phyloP scores from a whole-genome alignment of 2,888 invertebrate species.

The Clitarchus hookeri region DNA sequence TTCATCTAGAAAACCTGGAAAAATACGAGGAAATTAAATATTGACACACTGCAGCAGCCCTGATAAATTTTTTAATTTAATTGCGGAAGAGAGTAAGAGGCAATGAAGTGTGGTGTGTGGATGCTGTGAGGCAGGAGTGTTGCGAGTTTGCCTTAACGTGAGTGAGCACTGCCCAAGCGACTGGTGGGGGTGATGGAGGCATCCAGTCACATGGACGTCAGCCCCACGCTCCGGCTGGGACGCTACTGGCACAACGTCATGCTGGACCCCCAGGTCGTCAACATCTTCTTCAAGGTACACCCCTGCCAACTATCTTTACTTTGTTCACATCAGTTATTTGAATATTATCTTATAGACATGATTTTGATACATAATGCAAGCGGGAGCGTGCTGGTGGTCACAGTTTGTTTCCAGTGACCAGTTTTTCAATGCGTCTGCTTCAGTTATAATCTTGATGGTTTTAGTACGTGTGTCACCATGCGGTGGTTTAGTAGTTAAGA shows the following conservation, averaged over 20 bases:
- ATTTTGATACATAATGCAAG: too few species aligned
- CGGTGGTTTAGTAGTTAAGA: too few species aligned
- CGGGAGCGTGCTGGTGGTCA: too few species aligned
- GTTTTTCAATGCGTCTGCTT: too few species aligned
- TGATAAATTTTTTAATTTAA: too few species aligned
- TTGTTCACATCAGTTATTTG: not conserved
- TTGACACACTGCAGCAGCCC: too few species aligned
- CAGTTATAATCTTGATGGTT: too few species aligned
- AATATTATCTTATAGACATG: not conserved
- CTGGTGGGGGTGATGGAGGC: conserved; percentile 73
- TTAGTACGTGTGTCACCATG: too few species aligned
- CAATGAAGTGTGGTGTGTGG: not conserved
- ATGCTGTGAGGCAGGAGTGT: not conserved
- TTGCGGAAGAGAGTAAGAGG: too few species aligned
- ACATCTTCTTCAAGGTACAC: conserved; percentile 75
- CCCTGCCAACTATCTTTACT: not conserved
- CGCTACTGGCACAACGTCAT: conserved; percentile 76
- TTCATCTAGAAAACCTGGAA: too few species aligned
- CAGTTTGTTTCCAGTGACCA: too few species aligned
- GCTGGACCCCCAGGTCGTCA: conserved; percentile 71
- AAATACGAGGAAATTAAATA: too few species aligned
- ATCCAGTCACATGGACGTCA: conserved; percentile 69
- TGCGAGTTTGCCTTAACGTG: conserved; percentile 17
- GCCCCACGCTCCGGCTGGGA: conserved; percentile 63
- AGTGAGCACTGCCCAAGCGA: conserved; percentile 64